These are phyloP conservation scores for Aethina tumida DNA, from an alignment of 1,140 invertebrate species.

Conservation along the genomic window DNA sequence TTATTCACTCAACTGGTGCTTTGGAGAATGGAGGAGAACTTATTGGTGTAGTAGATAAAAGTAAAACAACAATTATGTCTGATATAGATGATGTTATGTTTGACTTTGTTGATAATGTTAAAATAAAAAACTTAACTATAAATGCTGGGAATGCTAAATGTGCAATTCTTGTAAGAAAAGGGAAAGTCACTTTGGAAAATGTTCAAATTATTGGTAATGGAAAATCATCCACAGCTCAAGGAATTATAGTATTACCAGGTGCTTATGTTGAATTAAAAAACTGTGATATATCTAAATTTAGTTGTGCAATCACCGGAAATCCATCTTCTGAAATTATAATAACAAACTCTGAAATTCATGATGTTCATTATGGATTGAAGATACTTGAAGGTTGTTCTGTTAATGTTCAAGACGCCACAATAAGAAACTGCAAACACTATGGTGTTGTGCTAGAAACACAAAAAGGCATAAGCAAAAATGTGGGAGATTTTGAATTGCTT, in stretches of 20 bases:
- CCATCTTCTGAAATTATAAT: constrained; percentile 23
- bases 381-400: constrained; percentile 28
- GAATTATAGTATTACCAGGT: constrained; percentile 35
- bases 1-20: constrained; percentile 34
- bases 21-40: constrained; percentile 41
- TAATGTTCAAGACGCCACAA: constrained; percentile 15
- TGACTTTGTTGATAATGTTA: constrained; percentile 32
- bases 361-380: constrained; percentile 26
- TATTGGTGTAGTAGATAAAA: constrained; percentile 32
- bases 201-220: constrained; percentile 35
- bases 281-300: constrained; percentile 35
- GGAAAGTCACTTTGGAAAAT: constrained; percentile 28
- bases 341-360: constrained; percentile 19
- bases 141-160: constrained; percentile 35
- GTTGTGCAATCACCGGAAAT: constrained; percentile 31
- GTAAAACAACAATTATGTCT: constrained; percentile 32
- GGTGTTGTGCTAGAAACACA: constrained; percentile 28
- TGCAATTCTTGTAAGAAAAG: constrained; percentile 35
- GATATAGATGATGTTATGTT: constrained; percentile 36
- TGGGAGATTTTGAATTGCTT: constrained; percentile 26
- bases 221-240: constrained; percentile 35
- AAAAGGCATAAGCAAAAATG: constrained; percentile 8
- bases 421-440: constrained; percentile 28
- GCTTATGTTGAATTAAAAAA: constrained; percentile 28
- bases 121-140: constrained; percentile 37